These are phyloP conservation scores for Apamea anceps DNA, from an alignment of 2,888 invertebrate genomes.

Conservation along the genomic window DNA sequence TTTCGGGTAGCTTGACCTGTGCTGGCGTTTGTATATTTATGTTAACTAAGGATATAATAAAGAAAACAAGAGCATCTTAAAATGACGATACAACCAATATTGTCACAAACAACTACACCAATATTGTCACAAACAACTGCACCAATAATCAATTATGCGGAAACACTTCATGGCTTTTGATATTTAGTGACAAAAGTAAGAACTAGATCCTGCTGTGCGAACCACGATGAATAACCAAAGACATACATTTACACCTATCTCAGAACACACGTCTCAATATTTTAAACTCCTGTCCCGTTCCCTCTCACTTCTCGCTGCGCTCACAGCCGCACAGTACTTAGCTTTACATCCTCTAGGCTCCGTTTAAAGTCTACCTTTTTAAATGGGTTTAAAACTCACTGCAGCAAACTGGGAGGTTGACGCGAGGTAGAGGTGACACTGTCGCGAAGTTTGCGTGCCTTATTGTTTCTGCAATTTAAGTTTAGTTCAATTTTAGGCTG, in stretches of 20 bases:
- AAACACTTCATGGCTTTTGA: not conserved
- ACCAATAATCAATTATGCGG: not conserved
- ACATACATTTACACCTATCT: not conserved
- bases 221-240: not conserved
- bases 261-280: not conserved
- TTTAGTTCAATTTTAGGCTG: not conserved
- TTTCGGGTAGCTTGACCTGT: too few relatives aligned
- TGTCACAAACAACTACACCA: not conserved
- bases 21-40: too few relatives aligned
- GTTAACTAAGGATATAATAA: not conserved
- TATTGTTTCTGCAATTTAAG: too few relatives aligned
- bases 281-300: not conserved
- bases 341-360: conserved; percentile 32
- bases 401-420: not conserved
- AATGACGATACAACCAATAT: not conserved
- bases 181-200: not conserved
- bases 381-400: conserved; percentile 50
- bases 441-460: not conserved
- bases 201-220: not conserved
- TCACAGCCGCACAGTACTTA: conserved; percentile 29
- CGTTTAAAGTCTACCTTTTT: conserved; percentile 57
- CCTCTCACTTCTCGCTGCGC: conserved; percentile 5
- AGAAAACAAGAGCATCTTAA: not conserved
- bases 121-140: too few relatives aligned
- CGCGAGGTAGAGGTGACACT: conserved; percentile 9